Conservation (phyloP, 2,888 invertebrate species). For the Amphiduros pacificus region DNA sequence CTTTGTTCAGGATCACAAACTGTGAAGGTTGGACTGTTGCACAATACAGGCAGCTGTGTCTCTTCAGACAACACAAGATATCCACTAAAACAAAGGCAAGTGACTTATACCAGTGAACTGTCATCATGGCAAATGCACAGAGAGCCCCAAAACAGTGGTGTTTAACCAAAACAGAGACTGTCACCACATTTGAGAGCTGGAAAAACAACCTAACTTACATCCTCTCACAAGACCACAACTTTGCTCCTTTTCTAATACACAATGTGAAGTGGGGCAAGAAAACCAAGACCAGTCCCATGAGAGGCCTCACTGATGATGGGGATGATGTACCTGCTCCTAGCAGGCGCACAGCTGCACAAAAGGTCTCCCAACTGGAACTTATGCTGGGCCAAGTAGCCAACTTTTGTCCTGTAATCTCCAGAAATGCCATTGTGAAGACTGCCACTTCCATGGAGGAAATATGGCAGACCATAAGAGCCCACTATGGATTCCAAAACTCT, state of each 20-base stretch:
- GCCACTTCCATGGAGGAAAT: slow-evolving; percentile 10
- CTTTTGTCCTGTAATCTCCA: slow-evolving; percentile 19
- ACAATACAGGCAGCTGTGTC: too few relatives aligned
- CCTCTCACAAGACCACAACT: slow-evolving; percentile 25
- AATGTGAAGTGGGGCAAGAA: slow-evolving; percentile 26
- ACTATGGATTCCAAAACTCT: slow-evolving; percentile 36
- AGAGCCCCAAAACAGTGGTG: slow-evolving; percentile 32
- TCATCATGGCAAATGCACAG: too few relatives aligned
- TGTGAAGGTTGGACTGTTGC: too few relatives aligned
- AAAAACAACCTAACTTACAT: slow-evolving; percentile 26
- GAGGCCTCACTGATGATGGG: slow-evolving; percentile 25
- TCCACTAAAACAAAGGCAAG: too few relatives aligned
- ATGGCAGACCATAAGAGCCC: slow-evolving; percentile 28
- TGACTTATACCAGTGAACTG: too few relatives aligned
- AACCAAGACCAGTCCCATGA: slow-evolving; percentile 10
- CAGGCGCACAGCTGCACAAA: slow-evolving; percentile 24
- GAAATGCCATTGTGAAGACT: slow-evolving; percentile 16
- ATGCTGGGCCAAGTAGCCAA: slow-evolving; percentile 32
- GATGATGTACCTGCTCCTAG: slow-evolving; percentile 11
- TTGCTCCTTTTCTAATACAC: slow-evolving; percentile 24
- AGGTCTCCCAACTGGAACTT: slow-evolving; percentile 23
- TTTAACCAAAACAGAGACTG: slow-evolving; percentile 28
- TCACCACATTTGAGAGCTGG: slow-evolving; percentile 32
- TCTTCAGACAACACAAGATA: too few relatives aligned
- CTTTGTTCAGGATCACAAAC: too few relatives aligned